Base-by-base conservation (phyloP, 2,797 vertebrate genomes). In the Enoplosus armatus region DNA sequence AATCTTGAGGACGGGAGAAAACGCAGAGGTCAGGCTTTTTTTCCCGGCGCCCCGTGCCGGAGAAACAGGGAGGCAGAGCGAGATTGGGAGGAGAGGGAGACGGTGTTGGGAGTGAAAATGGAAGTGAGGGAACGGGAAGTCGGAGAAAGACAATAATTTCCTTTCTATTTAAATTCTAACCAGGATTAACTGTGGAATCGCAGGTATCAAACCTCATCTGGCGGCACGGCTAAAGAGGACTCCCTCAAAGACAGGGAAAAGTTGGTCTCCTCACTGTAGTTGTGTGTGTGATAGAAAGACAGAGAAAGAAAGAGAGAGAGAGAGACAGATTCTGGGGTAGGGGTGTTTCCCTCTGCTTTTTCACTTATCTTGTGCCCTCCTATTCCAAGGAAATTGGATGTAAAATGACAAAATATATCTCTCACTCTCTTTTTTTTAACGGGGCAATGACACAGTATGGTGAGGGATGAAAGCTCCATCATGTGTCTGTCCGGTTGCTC, bases 1-100 rank as follows among this genome's bases (percentile, higher is more conserved):
- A 93, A 94, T 93, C 93, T 95, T 94, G 93, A 96, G 94, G 94
- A 95, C 90, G 87, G 88, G 85, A 86, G 90, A 93, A 92, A 94
- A 89, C 84, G 89, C 93, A 93, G 94, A 95, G 95, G 95, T 96
- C 95, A 95, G 92, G 89, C 84, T 88, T 94, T 94, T 94, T 89
- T 85, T n/a, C n/a, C 39, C 8, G 82, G 82, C 12, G 41, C 73
- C 66, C 82, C 2, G 65, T 24, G 58, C 75, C 60, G 56, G 70
- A 83, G 70, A 80, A 86, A 79, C n/a, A 68, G 84, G 88, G 64
- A 82, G 79, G 59, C 7, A 45, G 77, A 82, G 83, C 4, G 45
- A 86, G 87, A 90, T 87, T 68, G 86, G 72, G 70, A 39, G n/a
- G n/a, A 80, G 75, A 70, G 79, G 72, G 77, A 83, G 89, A 75